phyloP scores from a whole-genome alignment of 2,888 invertebrate species.

The Ischnura elegans region DNA sequence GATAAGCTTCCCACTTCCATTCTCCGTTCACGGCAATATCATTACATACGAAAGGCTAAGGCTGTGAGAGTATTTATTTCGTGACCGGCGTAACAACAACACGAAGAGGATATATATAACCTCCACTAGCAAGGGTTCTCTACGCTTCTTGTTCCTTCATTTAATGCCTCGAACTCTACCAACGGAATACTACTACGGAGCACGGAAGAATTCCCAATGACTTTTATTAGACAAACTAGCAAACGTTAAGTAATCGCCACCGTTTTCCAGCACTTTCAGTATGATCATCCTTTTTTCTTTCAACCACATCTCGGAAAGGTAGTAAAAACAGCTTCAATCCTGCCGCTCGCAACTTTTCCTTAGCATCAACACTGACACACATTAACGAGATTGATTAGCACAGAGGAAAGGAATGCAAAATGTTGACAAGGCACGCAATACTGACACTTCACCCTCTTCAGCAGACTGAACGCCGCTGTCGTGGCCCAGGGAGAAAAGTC shows the following conservation, averaged over 20 bases:
- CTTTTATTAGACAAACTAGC: background rate
- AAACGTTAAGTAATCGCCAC: background rate
- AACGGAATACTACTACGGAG: background rate
- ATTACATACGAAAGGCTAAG: background rate
- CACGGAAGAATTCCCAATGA: background rate
- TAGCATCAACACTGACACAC: background rate
- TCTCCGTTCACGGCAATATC: background rate
- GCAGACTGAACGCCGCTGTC: background rate
- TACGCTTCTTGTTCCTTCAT: background rate
- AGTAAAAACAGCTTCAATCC: background rate
- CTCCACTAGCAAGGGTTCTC: background rate
- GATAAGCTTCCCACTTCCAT: background rate
- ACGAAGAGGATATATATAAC: background rate
- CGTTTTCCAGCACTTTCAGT: background rate
- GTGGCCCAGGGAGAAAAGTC: background rate
- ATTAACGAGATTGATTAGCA: background rate
- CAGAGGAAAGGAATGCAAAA: conserved; percentile 1
- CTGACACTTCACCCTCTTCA: background rate
- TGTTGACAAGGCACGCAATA: background rate
- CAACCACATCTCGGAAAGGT: background rate
- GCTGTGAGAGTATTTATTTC: background rate
- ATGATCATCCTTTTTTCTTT: background rate
- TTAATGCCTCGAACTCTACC: background rate
- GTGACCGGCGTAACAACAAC: background rate
- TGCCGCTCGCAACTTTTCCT: background rate